Evolutionary conservation across 1,140 invertebrate genomes (phyloP).

Genomic region (Pantala flavescens): DNA sequence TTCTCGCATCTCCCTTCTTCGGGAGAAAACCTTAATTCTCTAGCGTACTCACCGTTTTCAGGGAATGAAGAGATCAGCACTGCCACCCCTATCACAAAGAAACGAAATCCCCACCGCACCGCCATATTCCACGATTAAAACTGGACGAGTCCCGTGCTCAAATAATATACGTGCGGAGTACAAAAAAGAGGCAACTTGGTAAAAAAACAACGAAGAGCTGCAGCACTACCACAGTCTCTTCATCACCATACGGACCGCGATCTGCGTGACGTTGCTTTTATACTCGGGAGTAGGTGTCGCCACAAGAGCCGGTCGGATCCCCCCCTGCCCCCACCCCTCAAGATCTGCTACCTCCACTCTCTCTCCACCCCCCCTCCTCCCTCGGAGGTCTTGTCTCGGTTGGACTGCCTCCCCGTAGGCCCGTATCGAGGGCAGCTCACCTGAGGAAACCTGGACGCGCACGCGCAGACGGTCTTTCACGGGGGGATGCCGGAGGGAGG

Average conservation of each 20-base stretch:
- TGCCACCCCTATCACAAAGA: not conserved
- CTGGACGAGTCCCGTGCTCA: not conserved
- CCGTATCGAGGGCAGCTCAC: not conserved
- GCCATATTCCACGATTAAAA: slow-evolving; percentile 5
- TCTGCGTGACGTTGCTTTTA: slow-evolving; percentile 8
- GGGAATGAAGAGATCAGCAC: not conserved
- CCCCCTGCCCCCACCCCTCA: not conserved
- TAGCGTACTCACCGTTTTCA: not conserved
- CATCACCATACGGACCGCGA: not conserved
- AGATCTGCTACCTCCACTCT: not conserved
- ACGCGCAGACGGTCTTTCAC: too few species aligned
- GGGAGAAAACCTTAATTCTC: too few species aligned
- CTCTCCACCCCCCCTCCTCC: not conserved
- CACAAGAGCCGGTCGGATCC: not conserved
- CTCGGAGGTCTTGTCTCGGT: too few species aligned
- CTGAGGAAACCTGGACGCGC: too few species aligned
- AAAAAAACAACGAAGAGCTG: slow-evolving; percentile 9
- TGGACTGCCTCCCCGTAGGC: not conserved
- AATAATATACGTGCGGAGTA: not conserved
- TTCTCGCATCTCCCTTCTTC: too few species aligned
- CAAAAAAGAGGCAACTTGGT: not conserved
- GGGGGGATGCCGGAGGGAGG: too few species aligned
- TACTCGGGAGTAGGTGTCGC: not conserved
- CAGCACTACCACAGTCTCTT: not conserved
- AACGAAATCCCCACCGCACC: not conserved